Base-by-base conservation (phyloP, 2,113 vertebrate species). In the Anhinga rufa region DNA sequence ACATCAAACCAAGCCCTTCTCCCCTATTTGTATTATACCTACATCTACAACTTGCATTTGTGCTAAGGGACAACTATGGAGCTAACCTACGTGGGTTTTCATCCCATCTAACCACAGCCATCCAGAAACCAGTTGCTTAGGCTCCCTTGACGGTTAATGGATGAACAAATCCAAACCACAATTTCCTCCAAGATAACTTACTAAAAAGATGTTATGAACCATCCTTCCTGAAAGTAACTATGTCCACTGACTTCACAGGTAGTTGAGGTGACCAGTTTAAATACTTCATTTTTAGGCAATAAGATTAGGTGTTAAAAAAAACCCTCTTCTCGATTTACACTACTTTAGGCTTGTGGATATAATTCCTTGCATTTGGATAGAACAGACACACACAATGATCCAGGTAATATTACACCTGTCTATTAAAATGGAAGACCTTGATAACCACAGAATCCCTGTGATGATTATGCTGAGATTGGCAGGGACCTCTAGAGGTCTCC, bases 1-100 rank as follows among this genome's bases (percentile, higher is more conserved):
- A 57, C 34, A 75, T 6, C 40, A 26, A 57, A 68, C 32, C n/a
- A 77, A 90, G 29, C 34, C 65, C 29, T 66, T n/a, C 38, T 40
- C 3, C 12, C 17, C 17, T 2, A 2, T 15, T 40, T 24, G 22
- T 24, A 36, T 75, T 0, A 2, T 44, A 28, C 6, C 34, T 31
- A 34, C 54, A 87, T 21, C 7, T 14, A 34, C 54, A 87, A 24
- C 7, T 14, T 60, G 48, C n/a, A 55, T 42, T n/a, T 57, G 12
- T 46, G 49, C 22, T 36, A 19, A 0, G 15, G 32, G 32, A 42
- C 16, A 87, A 3, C 60, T 51, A 28, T 1, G 17, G 26, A 79
- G n/a, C 49, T 75, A 72, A 29, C 4, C 10, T 65, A 2, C 9
- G 12, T 17, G 48, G 25, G 48, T 70, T 40, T 51, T 83, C 52